Evolutionary conservation across 2,113 vertebrate species (phyloP).

Genomic region (Pangasianodon gigas): DNA sequence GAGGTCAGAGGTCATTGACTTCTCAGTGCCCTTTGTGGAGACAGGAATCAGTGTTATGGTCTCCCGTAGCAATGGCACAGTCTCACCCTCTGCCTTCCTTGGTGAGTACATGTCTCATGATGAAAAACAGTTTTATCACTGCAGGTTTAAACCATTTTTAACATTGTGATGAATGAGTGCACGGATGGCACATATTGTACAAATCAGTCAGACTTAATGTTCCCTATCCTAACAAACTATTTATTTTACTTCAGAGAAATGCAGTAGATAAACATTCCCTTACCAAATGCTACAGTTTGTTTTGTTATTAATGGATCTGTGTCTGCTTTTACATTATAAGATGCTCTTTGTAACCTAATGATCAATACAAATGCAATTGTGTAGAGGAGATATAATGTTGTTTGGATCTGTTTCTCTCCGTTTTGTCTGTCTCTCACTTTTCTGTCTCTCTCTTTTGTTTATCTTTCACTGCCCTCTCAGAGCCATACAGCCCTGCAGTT

Average conservation of each 20-base stretch:
- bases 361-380: conserved; percentile 28
- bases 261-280: conserved; percentile 31
- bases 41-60: conserved; percentile 93
- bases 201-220: conserved; percentile 50
- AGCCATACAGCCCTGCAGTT: conserved; percentile 92
- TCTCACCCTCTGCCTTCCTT: conserved; percentile 89
- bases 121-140: conserved; percentile 6
- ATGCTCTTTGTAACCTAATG: conserved; percentile 1
- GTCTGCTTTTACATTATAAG: conserved; percentile 22
- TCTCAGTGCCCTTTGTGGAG: conserved; percentile 90
- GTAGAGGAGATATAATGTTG: neutral
- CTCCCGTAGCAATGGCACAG: conserved; percentile 89
- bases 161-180: conserved; percentile 42
- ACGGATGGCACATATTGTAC: conserved; percentile 23
- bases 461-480: conserved; percentile 59
- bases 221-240: conserved; percentile 43
- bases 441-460: conserved; percentile 2
- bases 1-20: conserved; percentile 88
- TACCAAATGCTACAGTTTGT: neutral
- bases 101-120: conserved; percentile 69
- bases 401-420: neutral
- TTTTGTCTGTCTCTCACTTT: neutral
- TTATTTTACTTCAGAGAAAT: conserved; percentile 34
- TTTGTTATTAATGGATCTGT: conserved; percentile 13
- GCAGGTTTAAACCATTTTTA: conserved; percentile 26